Conservation (phyloP, 23 tunicate genomes). For the Trididemnum clinides region DNA sequence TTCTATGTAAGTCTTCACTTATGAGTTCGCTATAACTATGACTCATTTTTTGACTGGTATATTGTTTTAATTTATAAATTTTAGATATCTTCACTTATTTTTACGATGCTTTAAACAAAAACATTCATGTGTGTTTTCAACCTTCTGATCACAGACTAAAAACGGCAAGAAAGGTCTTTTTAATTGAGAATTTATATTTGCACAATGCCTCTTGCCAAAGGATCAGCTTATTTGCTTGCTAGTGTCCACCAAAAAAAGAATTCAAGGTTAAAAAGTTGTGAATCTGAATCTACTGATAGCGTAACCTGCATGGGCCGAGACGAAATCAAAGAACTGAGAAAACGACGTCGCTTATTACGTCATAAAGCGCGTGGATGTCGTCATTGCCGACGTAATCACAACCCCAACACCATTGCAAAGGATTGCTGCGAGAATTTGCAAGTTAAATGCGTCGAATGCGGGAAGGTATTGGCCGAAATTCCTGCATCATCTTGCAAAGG, state of each 20-base stretch:
- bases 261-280: background rate
- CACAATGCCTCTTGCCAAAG: constrained; percentile 51
- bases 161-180: no score
- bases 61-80: no score
- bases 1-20: no score
- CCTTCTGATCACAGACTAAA: no score
- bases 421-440: background rate
- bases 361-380: constrained; percentile 36
- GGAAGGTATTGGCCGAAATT: background rate
- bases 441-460: constrained; percentile 37
- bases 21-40: no score
- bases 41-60: no score
- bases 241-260: constrained; percentile 19
- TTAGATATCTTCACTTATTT: no score
- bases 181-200: no score
- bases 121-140: no score
- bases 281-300: background rate
- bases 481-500: background rate
- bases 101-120: no score
- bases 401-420: background rate
- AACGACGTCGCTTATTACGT: background rate
- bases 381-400: constrained; percentile 51
- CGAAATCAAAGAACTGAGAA: background rate
- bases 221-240: constrained; percentile 23
- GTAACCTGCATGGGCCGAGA: background rate